phyloP scores from a whole-genome alignment of 2,113 vertebrate species.

The Proterorhinus semilunaris region DNA sequence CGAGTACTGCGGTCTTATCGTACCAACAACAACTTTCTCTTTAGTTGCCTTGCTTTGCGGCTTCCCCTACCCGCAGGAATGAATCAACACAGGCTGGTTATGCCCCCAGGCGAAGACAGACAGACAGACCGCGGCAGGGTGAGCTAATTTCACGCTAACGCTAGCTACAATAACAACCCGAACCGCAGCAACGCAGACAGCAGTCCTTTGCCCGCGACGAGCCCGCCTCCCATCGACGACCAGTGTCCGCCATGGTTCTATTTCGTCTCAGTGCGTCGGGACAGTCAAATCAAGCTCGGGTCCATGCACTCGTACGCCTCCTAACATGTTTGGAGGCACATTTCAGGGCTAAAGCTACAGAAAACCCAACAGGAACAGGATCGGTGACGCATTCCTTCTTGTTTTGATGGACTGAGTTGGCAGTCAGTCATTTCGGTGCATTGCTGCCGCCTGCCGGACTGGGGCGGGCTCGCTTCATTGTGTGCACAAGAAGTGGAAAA shows the following conservation, averaged over 20 bases:
- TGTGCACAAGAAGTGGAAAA: no score
- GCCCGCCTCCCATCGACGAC: background rate
- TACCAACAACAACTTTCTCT: slow-evolving; percentile 1
- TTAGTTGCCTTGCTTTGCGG: slow-evolving; percentile 38
- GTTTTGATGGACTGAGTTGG: slow-evolving; percentile 32
- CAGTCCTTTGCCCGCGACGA: slow-evolving; percentile 7
- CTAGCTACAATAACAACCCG: slow-evolving; percentile 62
- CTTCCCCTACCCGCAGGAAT: slow-evolving; percentile 36
- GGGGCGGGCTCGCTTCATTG: background rate
- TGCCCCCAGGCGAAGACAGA: slow-evolving; percentile 28
- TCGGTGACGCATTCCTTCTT: slow-evolving; percentile 33
- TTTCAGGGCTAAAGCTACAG: slow-evolving; percentile 22
- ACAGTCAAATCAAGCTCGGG: background rate
- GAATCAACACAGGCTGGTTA: slow-evolving; percentile 35
- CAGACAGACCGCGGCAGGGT: slow-evolving; percentile 14
- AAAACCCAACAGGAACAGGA: slow-evolving; percentile 2
- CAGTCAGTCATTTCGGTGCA: background rate
- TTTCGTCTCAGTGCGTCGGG: background rate
- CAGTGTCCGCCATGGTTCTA: slow-evolving; percentile 31
- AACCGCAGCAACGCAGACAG: slow-evolving; percentile 22
- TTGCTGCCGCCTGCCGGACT: slow-evolving; percentile 27
- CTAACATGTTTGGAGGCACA: slow-evolving; percentile 43
- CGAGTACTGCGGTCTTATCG: slow-evolving; percentile 1
- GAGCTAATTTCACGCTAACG: slow-evolving; percentile 35
- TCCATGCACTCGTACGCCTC: slow-evolving; percentile 6